Conservation (phyloP, 2,888 invertebrate species). For the Scaeva pyrastri region DNA sequence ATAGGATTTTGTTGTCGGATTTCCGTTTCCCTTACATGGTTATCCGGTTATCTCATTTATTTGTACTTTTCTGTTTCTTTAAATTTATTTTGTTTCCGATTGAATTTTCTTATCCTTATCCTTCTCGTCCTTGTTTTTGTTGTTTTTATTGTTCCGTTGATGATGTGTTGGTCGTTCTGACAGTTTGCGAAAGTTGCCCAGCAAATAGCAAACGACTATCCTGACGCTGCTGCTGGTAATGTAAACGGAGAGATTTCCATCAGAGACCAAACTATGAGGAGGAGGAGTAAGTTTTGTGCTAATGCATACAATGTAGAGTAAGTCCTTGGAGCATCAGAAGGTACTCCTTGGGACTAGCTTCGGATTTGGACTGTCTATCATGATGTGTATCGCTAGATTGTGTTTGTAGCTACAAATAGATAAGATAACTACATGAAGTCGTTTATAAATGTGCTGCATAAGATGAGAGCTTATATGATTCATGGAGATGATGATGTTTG, state of each 20-base stretch:
- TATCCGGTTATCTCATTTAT: slow-evolving; percentile 68
- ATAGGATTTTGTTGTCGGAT: slow-evolving; percentile 74
- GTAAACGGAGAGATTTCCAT: slow-evolving; percentile 22
- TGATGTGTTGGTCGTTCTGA: slow-evolving; percentile 36
- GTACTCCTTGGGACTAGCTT: background rate
- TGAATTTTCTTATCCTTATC: slow-evolving; percentile 72
- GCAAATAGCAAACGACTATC: slow-evolving; percentile 52
- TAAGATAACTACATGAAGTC: slow-evolving; percentile 5
- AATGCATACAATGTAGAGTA: no score
- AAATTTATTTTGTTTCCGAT: slow-evolving; percentile 73
- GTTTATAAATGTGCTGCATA: slow-evolving; percentile 9
- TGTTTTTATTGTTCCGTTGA: slow-evolving; percentile 24
- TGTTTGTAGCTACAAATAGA: slow-evolving; percentile 52
- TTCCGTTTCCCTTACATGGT: slow-evolving; percentile 68
- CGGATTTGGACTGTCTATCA: slow-evolving; percentile 35
- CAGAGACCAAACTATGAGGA: slow-evolving; percentile 10
- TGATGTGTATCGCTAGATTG: slow-evolving; percentile 68
- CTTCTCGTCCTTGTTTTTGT: slow-evolving; percentile 38
- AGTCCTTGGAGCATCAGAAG: background rate
- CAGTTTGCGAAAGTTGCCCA: slow-evolving; percentile 58
- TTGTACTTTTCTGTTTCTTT: slow-evolving; percentile 43
- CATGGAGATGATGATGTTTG: slow-evolving; percentile 47
- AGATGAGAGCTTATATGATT: background rate
- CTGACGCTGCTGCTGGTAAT: slow-evolving; percentile 3
- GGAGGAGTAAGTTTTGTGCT: slow-evolving; percentile 65